These are phyloP conservation scores for Laupala kohalensis DNA, from an alignment of 1,140 invertebrate species.

Conservation along the genomic window DNA sequence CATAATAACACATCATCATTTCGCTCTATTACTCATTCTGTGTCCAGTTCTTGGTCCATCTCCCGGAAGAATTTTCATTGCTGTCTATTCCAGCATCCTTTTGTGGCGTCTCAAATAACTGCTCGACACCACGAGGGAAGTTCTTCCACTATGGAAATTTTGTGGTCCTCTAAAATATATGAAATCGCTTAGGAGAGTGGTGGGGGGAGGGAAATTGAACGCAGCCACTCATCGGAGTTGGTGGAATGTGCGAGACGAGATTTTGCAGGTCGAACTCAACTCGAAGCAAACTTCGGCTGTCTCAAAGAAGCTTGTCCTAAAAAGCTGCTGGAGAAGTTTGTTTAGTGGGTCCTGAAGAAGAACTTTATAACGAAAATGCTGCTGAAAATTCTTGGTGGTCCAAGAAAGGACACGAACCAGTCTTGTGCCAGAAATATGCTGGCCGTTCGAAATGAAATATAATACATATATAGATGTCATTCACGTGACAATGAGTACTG, in stretches of 20 bases:
- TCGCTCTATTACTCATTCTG: background rate
- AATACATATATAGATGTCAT: no score
- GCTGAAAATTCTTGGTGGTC: background rate
- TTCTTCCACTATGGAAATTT: background rate
- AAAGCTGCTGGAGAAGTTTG: background rate
- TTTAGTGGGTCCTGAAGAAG: background rate
- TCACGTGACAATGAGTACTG: no score
- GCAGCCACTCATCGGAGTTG: background rate
- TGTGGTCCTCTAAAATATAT: background rate
- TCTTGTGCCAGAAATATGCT: no score
- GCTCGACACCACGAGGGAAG: background rate
- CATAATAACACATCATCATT: background rate
- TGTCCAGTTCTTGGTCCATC: background rate
- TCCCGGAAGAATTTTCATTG: no score
- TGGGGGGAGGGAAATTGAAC: background rate
- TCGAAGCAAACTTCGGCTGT: background rate
- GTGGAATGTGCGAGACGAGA: background rate
- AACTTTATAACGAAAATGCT: background rate
- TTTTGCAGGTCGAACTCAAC: background rate
- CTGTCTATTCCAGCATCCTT: background rate
- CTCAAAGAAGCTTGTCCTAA: background rate
- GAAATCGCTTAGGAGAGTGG: background rate
- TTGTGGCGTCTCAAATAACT: background rate
- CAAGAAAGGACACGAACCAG: background rate
- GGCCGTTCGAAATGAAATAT: no score